Conservation (phyloP, 1,140 invertebrate species). For the Holotrichia oblita region DNA sequence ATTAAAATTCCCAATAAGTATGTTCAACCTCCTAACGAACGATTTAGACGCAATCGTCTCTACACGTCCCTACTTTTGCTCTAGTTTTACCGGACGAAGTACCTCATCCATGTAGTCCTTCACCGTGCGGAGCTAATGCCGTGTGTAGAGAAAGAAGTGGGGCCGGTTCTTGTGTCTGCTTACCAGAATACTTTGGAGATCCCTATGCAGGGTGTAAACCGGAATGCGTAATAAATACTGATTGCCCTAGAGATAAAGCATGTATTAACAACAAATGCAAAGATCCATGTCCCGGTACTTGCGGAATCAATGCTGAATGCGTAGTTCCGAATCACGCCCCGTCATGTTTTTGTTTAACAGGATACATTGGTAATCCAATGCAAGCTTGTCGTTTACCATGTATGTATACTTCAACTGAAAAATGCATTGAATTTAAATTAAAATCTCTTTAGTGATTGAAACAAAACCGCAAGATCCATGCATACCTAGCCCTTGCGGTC, state of each 20-base stretch:
- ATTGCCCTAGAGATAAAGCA: slow-evolving; percentile 73
- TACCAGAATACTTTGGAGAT: slow-evolving; percentile 76
- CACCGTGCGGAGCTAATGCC: slow-evolving; percentile 78
- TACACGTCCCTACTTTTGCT: slow-evolving; percentile 41
- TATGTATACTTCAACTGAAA: slow-evolving; percentile 57
- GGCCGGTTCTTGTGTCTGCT: slow-evolving; percentile 76
- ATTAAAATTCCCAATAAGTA: too few relatives aligned
- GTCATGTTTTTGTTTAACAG: slow-evolving; percentile 71
- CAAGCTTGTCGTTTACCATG: slow-evolving; percentile 68
- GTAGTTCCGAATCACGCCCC: slow-evolving; percentile 81
- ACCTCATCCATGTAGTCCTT: slow-evolving; percentile 70
- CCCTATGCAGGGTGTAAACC: slow-evolving; percentile 76
- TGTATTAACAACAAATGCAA: slow-evolving; percentile 75
- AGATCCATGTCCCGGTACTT: slow-evolving; percentile 76
- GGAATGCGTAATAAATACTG: slow-evolving; percentile 75
- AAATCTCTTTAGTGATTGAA: slow-evolving; percentile 58
- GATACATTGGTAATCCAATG: slow-evolving; percentile 76
- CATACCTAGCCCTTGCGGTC: slow-evolving; percentile 76
- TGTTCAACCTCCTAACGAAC: too few relatives aligned
- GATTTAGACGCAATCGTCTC: too few relatives aligned
- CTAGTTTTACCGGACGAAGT: slow-evolving; percentile 53
- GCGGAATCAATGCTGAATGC: slow-evolving; percentile 81
- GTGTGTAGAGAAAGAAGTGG: slow-evolving; percentile 72
- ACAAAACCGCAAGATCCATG: slow-evolving; percentile 67
- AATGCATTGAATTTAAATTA: slow-evolving; percentile 23